Evolutionary conservation across 2,888 invertebrate genomes (phyloP).

Genomic region (Ectemnius continuus): DNA sequence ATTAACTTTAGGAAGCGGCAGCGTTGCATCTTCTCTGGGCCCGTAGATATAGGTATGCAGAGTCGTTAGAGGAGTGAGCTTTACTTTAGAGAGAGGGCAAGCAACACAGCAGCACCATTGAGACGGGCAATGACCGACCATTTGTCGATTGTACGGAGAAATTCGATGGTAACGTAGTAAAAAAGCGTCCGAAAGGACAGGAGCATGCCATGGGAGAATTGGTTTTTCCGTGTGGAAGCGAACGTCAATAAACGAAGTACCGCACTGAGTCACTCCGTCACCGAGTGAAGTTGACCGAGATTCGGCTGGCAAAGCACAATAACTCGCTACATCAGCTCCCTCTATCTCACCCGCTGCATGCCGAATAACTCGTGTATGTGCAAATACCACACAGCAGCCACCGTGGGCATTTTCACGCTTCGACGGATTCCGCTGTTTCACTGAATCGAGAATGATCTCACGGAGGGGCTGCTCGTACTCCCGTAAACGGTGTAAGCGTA

Average conservation of each 20-base stretch:
- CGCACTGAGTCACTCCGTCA: slow-evolving; percentile 53
- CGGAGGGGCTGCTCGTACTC: slow-evolving; percentile 27
- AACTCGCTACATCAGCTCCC: slow-evolving; percentile 58
- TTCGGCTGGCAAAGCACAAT: slow-evolving; percentile 59
- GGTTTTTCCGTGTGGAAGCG: slow-evolving; percentile 52
- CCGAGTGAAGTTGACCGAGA: slow-evolving; percentile 59
- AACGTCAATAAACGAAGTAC: slow-evolving; percentile 60
- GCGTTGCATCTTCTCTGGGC: too few species aligned
- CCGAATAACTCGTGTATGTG: slow-evolving; percentile 46
- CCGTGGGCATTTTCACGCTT: slow-evolving; percentile 57
- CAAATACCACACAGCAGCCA: slow-evolving; percentile 39
- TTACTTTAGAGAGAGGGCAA: too few species aligned
- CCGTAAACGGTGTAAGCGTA: slow-evolving; percentile 24
- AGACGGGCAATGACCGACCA: too few species aligned
- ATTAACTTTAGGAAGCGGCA: too few species aligned
- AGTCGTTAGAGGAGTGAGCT: too few species aligned
- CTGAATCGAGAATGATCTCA: slow-evolving; percentile 52
- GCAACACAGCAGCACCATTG: too few species aligned
- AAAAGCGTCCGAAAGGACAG: slow-evolving; percentile 27
- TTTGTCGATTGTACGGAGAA: slow-evolving; percentile 5
- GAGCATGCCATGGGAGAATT: slow-evolving; percentile 38
- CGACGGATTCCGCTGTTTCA: slow-evolving; percentile 46
- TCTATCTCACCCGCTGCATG: slow-evolving; percentile 45
- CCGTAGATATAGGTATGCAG: too few species aligned
- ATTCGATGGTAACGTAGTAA: slow-evolving; percentile 25